Base-by-base conservation (phyloP, 2,113 vertebrate genomes). In the Patagioenas fasciata region DNA sequence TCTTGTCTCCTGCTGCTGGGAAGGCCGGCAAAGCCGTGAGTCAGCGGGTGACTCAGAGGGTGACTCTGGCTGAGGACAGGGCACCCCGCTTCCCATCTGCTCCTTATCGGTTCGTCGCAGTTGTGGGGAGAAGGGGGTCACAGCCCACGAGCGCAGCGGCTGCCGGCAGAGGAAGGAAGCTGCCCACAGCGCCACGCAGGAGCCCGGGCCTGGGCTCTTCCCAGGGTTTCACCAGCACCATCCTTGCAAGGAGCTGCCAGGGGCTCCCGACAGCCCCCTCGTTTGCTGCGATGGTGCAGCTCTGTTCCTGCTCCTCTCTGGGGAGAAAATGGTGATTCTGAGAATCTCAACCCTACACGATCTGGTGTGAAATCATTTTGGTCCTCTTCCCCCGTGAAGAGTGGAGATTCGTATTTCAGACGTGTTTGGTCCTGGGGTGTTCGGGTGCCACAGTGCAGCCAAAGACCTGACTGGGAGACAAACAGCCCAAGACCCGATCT, bases 11-110 rank as follows among this genome's bases (percentile, higher is more conserved):
- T 66, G 81, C 65, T 87, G 54, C 78, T 64, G 69, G 56, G 69
- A 73, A 80, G 62, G 86, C 91, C 42, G 32, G 74, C 58, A 54
- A 56, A 72, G 78, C 81, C 2, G 1, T 88, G 81, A 89, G 60
- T 91, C 88, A 93, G 78, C 81, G 34, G 74, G 66, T 90, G 95
- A 93, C 70, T 97, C 93, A 96, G 91, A 83, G 51, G 67, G 34
- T 85, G 74, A 20, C 81, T 80, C 67, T 38, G 31, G 44, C 72
- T 86, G 38, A 53, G 50, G 80, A 79, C 42, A 20, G 28, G 32
- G 79, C 80, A 66, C 83, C 48, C 82, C 69, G 38, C 50, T 91
- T 93, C 88, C 89, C 15, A 2, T 79, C 74, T n/a, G 21, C 19
- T 44, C 53, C 66, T 75, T 85, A 71, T 51, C 66, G n/a, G 38